phyloP scores from a whole-genome alignment of 2,113 vertebrate genomes.

The Colistium nudipinnis region DNA sequence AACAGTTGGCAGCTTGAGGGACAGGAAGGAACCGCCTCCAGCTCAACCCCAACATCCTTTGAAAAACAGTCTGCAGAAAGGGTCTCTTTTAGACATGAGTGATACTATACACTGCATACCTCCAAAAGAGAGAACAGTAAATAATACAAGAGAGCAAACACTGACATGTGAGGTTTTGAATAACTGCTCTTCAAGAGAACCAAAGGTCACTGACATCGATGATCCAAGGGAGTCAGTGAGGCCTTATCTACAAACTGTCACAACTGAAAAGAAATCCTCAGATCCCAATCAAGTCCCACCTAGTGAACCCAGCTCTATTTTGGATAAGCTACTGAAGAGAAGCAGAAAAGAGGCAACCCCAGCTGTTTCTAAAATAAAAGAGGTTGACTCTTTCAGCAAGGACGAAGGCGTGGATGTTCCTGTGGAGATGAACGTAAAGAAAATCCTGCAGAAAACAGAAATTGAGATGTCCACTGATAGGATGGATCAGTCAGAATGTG shows the following conservation, averaged over 20 bases:
- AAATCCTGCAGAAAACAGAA: neutral
- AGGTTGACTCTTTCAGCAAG: conserved; percentile 17
- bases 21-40: conserved; percentile 59
- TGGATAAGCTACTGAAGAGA: conserved; percentile 73
- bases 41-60: conserved; percentile 63
- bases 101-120: conserved; percentile 45
- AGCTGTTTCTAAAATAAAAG: conserved; percentile 39
- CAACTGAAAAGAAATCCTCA: neutral
- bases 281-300: conserved; percentile 7
- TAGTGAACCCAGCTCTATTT: conserved; percentile 65
- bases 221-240: conserved; percentile 26
- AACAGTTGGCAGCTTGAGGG: conserved; percentile 61
- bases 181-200: conserved; percentile 20
- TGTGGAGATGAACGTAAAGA: conserved; percentile 5
- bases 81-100: conserved; percentile 53
- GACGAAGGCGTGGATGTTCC: neutral
- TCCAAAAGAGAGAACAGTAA: conserved; percentile 36
- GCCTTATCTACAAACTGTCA: conserved; percentile 15
- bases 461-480: neutral
- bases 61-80: conserved; percentile 66
- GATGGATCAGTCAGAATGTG: conserved; percentile 6
- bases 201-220: conserved; percentile 21
- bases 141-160: conserved; percentile 34
- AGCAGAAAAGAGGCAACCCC: conserved; percentile 51
- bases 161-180: conserved; percentile 13